Evolutionary conservation across 2,797 vertebrate species (phyloP), one percentile per base, ranked within the genome.

Genomic region (Hylomyscus alleni): DNA sequence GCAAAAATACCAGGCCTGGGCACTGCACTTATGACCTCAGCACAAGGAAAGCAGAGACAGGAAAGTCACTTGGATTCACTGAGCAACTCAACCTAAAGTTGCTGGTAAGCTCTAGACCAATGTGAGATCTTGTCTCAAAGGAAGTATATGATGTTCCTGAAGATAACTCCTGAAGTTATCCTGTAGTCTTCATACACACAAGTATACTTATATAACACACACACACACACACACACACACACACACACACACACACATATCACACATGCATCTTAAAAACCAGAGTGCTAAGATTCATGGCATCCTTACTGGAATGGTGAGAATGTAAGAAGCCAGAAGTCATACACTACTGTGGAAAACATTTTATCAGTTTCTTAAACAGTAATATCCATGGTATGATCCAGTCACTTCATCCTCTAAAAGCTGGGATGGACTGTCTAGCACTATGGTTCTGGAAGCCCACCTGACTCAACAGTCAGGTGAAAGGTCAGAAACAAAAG

Each of bases 401-500:
- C n/a, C 24, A 84, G 69, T 20, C 37, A 50, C 90, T 85, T 72
- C 17, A n/a, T 17, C 92, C 24, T 60, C 2, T 60, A 34, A 90
- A 91, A 94, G 31, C 22, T 56, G 50, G 34, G 47, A 58, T 81
- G 80, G 24, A 13, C 88, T 56, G 1, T 62, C 40, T 52, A 26
- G 58, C 40, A 44, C 54, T 56, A 22, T 31, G 77, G 56, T 93
- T 88, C 93, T 86, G 65, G 88, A 94, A 93, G 24, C 37, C 26
- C 20, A 88, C 54, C 40, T 67, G 58, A 69, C 73, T 89, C 14
- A 75, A 34, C 73, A 91, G 4, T 87, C 60, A 4, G 50, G 0
- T 88, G 78, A 88, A 98, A 97, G 95, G 67, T 96, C 85, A 19
- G 93, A 96, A 96, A 96, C 90, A 52, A 95, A 56, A 91, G 77